Base-by-base conservation (phyloP, 1,140 invertebrate genomes). In the Leucophenga varia region DNA sequence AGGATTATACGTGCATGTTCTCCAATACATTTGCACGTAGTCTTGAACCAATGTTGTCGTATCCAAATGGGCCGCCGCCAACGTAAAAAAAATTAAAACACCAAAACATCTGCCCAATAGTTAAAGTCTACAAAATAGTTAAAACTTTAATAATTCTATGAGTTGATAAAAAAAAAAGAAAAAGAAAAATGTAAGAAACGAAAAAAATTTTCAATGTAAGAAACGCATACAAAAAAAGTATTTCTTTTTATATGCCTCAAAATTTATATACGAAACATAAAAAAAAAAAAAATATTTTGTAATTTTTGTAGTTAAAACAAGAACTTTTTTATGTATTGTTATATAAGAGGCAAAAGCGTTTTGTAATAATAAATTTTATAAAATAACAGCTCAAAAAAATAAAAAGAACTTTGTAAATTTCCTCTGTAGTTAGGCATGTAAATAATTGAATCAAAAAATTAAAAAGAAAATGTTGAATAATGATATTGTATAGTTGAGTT, bases 41-140 rank as follows among this genome's bases (percentile, higher is more conserved):
- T 57, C 82, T 96, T 16, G 87, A 91, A 47, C 91, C 93, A 16
- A 86, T 93, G 76, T 80, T 96, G 54, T 82, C 86, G 19, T 95
- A 94, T 76, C 86, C 88, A 18, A 85, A 95, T 64, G 93, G 93
- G 47, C 91, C 91, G 19, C 93, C 93, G 32, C 93, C 93, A 17
- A 81, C 91, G 10, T 95, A 86, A 55, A 49, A 39, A 32, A 46
- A 40, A 12, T 36, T 19, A 16, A 31, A 18, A n/a, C 12, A 21
- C 20, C 13, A 37, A 30, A 37, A 35, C 38, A 34, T 43, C 20
- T 37, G 18, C 25, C 20, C 34, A 46, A 47, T 52, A 52, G 48
- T 52, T 19, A 41, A 19, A 28, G 41, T 42, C 22, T 36, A 31
- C 31, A 18, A 13, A 22, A 20, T 9, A 36, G 21, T 19, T 4